Percentiles rank a stretch among this genome's conserved stretches.
These are phyloP conservation scores for Diogma glabrata DNA, from an alignment of 2,888 invertebrate genomes.

Conservation along the genomic window DNA sequence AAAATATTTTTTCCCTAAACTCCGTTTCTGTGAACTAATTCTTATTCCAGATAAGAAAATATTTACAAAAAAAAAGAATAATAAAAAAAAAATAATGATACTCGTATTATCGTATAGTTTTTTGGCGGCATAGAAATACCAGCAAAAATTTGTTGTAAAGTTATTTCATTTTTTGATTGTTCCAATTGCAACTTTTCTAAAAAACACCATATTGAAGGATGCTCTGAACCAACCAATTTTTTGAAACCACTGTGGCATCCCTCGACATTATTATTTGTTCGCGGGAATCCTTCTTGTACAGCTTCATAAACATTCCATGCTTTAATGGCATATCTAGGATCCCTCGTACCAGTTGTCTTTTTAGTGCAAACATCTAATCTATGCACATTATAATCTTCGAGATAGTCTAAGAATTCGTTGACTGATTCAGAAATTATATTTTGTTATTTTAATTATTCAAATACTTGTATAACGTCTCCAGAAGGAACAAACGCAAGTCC, in stretches of 20 bases:
- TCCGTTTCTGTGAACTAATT: too few relatives aligned
- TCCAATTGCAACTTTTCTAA: conserved; percentile 2
- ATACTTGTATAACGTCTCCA: background rate
- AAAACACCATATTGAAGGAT: background rate
- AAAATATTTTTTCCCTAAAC: too few relatives aligned
- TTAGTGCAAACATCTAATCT: too few relatives aligned
- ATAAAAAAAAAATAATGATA: too few relatives aligned
- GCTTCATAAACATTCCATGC: background rate
- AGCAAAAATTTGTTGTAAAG: background rate
- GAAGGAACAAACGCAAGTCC: background rate
- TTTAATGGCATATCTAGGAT: background rate
- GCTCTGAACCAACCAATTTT: background rate
- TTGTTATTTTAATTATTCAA: background rate
- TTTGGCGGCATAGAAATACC: background rate
- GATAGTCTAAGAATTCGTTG: background rate
- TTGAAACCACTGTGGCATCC: background rate
- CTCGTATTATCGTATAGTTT: too few relatives aligned
- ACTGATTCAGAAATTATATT: background rate
- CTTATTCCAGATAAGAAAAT: too few relatives aligned
- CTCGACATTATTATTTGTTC: background rate
- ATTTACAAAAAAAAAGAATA: too few relatives aligned
- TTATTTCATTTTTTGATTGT: background rate
- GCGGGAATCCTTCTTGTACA: background rate
- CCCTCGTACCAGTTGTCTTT: background rate
- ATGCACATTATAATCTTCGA: background rate